phyloP scores from a whole-genome alignment of 2,888 invertebrate species.

The Acanthosepion lycidas region DNA sequence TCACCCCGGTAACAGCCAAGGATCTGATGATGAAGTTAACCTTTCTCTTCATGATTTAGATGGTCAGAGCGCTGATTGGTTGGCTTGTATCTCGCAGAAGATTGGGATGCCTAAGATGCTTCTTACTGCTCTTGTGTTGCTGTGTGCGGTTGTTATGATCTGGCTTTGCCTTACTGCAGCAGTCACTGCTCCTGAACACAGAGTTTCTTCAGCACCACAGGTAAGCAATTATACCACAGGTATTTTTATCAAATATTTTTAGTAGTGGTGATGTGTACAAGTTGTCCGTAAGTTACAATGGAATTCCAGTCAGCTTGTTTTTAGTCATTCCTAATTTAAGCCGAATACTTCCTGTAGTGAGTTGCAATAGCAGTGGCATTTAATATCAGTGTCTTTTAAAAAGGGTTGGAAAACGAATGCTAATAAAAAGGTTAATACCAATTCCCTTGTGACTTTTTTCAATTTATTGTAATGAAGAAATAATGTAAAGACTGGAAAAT shows the following conservation, averaged over 20 bases:
- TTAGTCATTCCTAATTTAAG: too few relatives aligned
- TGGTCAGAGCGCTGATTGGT: slow-evolving; percentile 61
- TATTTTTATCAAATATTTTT: neutral
- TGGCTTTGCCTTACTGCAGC: slow-evolving; percentile 76
- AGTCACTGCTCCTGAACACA: slow-evolving; percentile 71
- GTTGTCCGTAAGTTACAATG: too few relatives aligned
- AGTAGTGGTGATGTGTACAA: too few relatives aligned
- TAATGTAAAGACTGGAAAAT: too few relatives aligned
- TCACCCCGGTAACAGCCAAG: slow-evolving; percentile 54
- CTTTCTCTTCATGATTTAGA: slow-evolving; percentile 55
- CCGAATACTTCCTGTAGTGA: too few relatives aligned
- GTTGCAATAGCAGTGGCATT: too few relatives aligned
- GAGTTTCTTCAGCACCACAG: slow-evolving; percentile 59
- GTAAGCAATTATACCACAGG: slow-evolving; percentile 50
- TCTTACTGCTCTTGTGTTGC: slow-evolving; percentile 75
- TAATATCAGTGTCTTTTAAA: too few relatives aligned
- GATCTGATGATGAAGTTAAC: slow-evolving; percentile 55
- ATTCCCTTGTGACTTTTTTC: too few relatives aligned
- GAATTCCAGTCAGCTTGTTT: too few relatives aligned
- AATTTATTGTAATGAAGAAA: too few relatives aligned
- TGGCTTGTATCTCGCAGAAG: slow-evolving; percentile 74
- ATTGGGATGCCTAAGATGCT: slow-evolving; percentile 77
- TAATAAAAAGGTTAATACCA: too few relatives aligned
- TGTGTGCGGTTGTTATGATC: slow-evolving; percentile 76
- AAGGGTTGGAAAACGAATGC: too few relatives aligned